These are phyloP conservation scores for Parasteatoda tepidariorum DNA, from an alignment of 1,140 invertebrate species.

Conservation along the genomic window DNA sequence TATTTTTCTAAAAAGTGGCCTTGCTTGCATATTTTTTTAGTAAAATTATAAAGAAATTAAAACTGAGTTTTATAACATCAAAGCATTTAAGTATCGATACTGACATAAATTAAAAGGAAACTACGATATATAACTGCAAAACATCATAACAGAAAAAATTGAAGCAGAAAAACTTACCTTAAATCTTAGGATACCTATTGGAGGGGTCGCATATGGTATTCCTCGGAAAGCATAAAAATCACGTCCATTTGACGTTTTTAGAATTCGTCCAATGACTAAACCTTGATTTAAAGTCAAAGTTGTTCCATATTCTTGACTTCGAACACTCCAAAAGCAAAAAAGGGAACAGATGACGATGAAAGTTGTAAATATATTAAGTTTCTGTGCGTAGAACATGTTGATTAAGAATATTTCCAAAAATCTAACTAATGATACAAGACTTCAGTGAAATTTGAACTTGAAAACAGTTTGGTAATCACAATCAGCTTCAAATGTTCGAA, in stretches of 20 bases:
- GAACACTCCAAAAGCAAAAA: neutral
- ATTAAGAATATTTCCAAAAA: neutral
- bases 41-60: too few species aligned
- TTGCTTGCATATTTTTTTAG: too few species aligned
- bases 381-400: slow-evolving; percentile 17
- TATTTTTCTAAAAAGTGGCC: too few species aligned
- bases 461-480: too few species aligned
- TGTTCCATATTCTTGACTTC: slow-evolving; percentile 40
- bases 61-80: too few species aligned
- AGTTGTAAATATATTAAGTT: neutral
- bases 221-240: slow-evolving; percentile 72
- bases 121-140: too few species aligned
- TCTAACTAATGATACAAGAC: too few species aligned
- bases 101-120: too few species aligned
- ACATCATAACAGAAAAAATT: too few species aligned
- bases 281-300: slow-evolving; percentile 47
- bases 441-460: too few species aligned
- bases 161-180: slow-evolving; percentile 35
- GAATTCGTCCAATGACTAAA: slow-evolving; percentile 32
- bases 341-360: neutral
- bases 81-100: too few species aligned
- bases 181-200: slow-evolving; percentile 74
- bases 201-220: slow-evolving; percentile 79
- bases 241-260: slow-evolving; percentile 46
- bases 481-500: too few species aligned